Evolutionary conservation across 2,113 vertebrate genomes (phyloP), one percentile per base, ranked within the genome.

Genomic region (Hipposideros armiger): DNA sequence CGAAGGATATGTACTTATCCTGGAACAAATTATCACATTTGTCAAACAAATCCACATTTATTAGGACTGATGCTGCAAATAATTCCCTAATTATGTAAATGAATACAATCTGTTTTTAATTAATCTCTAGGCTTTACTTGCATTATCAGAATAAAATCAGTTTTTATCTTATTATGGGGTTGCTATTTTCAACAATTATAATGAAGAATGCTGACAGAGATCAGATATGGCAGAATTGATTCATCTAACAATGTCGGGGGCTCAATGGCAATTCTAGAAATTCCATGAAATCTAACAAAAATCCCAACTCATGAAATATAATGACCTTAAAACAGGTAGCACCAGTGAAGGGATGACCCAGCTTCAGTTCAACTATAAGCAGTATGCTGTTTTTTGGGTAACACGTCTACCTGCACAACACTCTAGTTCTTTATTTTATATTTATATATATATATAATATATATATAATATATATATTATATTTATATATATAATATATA

Each of bases 71-170:
- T 96, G 91, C 91, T 87, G 78, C 93, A 97, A 97, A 95, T 95
- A 95, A 97, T 96, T 96, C 93, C 36, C 86, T 95, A 97, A 96
- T 97, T 97, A 98, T 95, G 88, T 88, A 98, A 97, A 98, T 95
- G 95, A 97, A 94, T 88, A 95, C 96, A 96, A 96, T 97, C 95
- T 94, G 93, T 76, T 97, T 94, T 96, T 96, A 96, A 98, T 98
- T 97, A 96, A 97, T 97, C 96, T 97, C 96, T 94, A 94, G 86
- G 96, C 95, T 97, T 97, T 95, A n/a, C 93, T 96, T 85, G 93
- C 73, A 83, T 97, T 92, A 88, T 78, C 85, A 94, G 82, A 95
- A 95, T 89, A 95, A 95, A 95, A 94, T 92, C 67, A 95, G 84
- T 90, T 91, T 95, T 78, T 95, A 73, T 97, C 81, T 96, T 96